Evolutionary conservation across 2,797 vertebrate species (phyloP), one percentile per base, ranked within the genome.

Genomic region (Melanogrammus aeglefinus): DNA sequence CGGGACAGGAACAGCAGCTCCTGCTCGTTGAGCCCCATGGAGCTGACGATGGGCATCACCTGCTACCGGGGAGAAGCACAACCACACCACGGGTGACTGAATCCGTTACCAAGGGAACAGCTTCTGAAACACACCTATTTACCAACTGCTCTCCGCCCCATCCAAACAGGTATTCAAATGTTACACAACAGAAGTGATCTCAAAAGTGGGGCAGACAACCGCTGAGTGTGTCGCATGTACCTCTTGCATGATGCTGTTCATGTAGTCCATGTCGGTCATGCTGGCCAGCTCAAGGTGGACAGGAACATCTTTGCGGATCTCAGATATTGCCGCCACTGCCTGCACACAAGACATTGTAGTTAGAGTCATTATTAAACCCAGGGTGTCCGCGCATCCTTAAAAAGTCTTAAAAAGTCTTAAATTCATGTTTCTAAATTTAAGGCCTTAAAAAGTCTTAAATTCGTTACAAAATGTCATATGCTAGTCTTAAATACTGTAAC

Each of bases 261-360:
- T 98, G 87, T 96, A 96, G 75, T 97, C 96, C 80, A 86, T 93
- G 84, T 98, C 96, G 0, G 97, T 99, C 98, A 99, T 98, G 84
- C 98, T 99, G 27, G 98, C 98, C 93, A 99, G 83, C 91, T 99
- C 98, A 83, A 99, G 92, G 84, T 99, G 98, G 80, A 99, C 90
- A 63, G 97, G 97, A 79, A 97, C 88, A 57, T 96, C 95, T 0
- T 89, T 94, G 4, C 91, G 95, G 74, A 99, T 96, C 76, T 97
- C 96, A 0, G 96, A 94, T 80, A 99, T 95, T 80, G 94, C 94
- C 16, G 89, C 85, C 66, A 97, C 95, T 0, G 96, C 96, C 98
- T 99, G 86, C 0, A 72, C 7, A 72, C 18, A 16, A 5, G 47
- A 51, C 41, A 44, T 9, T 44, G 47, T 16, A 21, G 47, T 6